Base-by-base conservation (phyloP, 2,888 invertebrate species). In the Margaritifera margaritifera region DNA sequence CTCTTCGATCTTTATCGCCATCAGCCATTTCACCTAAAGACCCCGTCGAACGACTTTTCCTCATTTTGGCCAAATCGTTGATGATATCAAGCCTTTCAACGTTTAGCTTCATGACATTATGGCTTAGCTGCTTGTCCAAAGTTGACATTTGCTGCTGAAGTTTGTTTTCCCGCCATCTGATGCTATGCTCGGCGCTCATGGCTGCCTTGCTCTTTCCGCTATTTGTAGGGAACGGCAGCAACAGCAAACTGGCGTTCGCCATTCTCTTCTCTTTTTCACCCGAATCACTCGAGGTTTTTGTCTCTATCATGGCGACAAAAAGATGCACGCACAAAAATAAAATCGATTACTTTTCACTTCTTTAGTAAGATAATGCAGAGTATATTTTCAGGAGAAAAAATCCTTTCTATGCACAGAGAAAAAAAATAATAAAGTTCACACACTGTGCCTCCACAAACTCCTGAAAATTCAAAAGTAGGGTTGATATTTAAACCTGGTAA, bases 41-140 rank as follows among this genome's bases (percentile, higher is more conserved):
- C 0, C 74, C 74, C 4, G 72, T 62, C 22, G 77, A 77, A 1
- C 74, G 57, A 64, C 74, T 77, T 68, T 74, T 74, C 63, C 60
- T 65, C 6, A 77, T 25, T 51, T 66, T 71, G 11, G 68, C 61
- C 5, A 77, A 51, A 53, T 77, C 77, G 2, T 70, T 68, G 11
- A 65, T 65, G 27, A 74, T 54, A 53, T 68, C 74, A 1, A 77
- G 62, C 57, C 63, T 74, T 42, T 74, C 72, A 4, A 58, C 58
- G 22, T 77, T 77, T 54, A 77, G 31, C 57, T 74, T 74, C 4
- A 74, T 62, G 11, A 77, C 65, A 52, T 31, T 70, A 25, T 68
- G 74, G 64, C 74, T 66, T 22, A 77, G 72, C 60, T 74, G 68
- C 59, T 70, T 57, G 51, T 77, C 77, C 19, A 77, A 64, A 8